phyloP scores from a whole-genome alignment of 2,113 vertebrate genomes.

The Paracanthobrama guichenoti region DNA sequence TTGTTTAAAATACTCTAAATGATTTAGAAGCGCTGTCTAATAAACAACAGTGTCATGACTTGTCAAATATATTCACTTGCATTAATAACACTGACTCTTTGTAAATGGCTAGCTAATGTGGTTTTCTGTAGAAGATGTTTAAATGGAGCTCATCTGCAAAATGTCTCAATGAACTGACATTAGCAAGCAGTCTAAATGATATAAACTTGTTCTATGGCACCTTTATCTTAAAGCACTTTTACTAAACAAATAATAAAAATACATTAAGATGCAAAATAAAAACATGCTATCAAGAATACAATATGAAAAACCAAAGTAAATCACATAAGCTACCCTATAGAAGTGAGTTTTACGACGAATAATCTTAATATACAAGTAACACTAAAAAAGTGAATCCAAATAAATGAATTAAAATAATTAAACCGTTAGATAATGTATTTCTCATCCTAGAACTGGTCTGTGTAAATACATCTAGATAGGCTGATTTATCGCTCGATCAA shows the following conservation, averaged over 20 bases:
- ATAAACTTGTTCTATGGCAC: too few species aligned
- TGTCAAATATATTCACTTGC: conserved; percentile 6
- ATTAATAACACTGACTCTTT: background rate
- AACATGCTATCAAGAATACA: too few species aligned
- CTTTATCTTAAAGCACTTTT: too few species aligned
- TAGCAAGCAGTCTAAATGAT: background rate
- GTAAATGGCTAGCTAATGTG: background rate
- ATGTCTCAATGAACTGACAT: background rate
- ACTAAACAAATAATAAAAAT: background rate
- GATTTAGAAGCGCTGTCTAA: background rate
- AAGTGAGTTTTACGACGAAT: background rate
- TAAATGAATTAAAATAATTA: background rate
- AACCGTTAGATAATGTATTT: too few species aligned
- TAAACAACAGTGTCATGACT: conserved; percentile 31
- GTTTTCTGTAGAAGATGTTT: background rate
- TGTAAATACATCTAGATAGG: too few species aligned
- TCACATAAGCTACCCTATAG: too few species aligned
- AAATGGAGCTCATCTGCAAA: too few species aligned
- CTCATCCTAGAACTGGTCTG: too few species aligned
- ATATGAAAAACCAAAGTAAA: too few species aligned
- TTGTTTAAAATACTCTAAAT: background rate
- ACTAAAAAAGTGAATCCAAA: background rate
- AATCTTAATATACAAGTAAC: background rate
- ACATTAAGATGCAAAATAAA: too few species aligned
- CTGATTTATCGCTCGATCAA: too few species aligned